Conservation (phyloP, 1,140 invertebrate species). For the Sipha flava region DNA sequence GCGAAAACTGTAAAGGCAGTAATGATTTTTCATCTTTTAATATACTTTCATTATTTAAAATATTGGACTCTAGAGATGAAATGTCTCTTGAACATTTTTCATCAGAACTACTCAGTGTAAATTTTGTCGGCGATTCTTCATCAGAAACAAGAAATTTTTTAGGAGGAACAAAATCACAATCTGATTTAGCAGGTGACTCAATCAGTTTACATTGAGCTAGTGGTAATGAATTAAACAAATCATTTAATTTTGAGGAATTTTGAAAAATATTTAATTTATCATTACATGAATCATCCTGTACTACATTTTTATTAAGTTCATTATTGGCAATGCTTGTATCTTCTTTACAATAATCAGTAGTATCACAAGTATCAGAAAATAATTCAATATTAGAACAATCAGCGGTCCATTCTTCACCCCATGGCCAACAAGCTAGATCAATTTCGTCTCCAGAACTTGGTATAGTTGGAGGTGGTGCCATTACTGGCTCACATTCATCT, state of each 20-base stretch:
- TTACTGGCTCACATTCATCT: neutral
- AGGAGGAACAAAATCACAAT: neutral
- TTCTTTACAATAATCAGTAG: neutral
- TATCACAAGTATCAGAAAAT: slow-evolving; percentile 9
- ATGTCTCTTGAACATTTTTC: neutral
- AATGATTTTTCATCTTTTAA: slow-evolving; percentile 2
- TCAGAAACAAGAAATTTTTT: neutral
- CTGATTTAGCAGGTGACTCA: neutral
- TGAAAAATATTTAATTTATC: slow-evolving; percentile 11
- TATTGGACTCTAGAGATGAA: neutral
- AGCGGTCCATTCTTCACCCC: neutral
- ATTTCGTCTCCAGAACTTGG: slow-evolving; percentile 11
- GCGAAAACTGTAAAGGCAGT: neutral
- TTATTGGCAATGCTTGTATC: neutral
- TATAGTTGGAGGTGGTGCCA: neutral
- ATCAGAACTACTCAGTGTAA: neutral
- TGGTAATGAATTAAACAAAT: neutral
- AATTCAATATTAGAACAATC: slow-evolving; percentile 15
- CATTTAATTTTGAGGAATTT: slow-evolving; percentile 9
- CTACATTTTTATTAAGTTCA: neutral
- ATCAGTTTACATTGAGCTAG: neutral
- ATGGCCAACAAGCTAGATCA: slow-evolving; percentile 23
- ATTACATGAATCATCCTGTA: neutral
- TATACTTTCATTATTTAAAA: neutral
- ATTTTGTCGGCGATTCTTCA: neutral